Base-by-base conservation (phyloP, 53 echinoderm and acorn worm species). In the Holothuria scabra region DNA sequence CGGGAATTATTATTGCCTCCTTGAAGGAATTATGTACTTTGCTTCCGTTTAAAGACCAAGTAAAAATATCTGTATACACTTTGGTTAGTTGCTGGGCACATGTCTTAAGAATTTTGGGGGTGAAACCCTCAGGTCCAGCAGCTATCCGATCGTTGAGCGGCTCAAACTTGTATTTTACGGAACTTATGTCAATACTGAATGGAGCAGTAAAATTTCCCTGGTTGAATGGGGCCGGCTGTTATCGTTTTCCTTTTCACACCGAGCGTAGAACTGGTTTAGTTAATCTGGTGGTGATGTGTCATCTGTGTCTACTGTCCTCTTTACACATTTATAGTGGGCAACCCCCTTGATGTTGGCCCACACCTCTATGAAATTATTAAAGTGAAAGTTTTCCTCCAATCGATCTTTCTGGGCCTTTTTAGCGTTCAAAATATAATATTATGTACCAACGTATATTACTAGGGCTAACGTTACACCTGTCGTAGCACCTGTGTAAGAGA, bases 181-280 rank as follows among this genome's bases (percentile, higher is more conserved):
- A 65, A 56, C 34, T 66, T 19, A 29, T 30, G 56, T 66, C 68
- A 23, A 84, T 84, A 10, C 67, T 30, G 21, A 84, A 84, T 65
- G 83, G 83, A 24, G 66, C 67, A 28, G 65, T 66, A 46, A 65
- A 66, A 41, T 66, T 23, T 71, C 41, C 4, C 41, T 44, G 35
- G 72, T 71, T 32, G 10, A 21, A 66, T 22, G 66, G 84, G 4
- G 52, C 3, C 67, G 84, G 32, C 29, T 57, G 11, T n/a, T 86
- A 57, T 79, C 65, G 31, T 86, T 67, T 28, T 69, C 59, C 12
- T 46, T 71, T 52, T 83, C 83, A 83, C 83, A 87, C 59, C 83
- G 52, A 7, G 82, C 74, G 66, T 72, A 83, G 59, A 87, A 83
- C 30, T 76, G 57, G 61, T 87, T 87, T 22, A 87, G 76, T 52